phyloP scores from a whole-genome alignment of 2,113 vertebrate genomes.

The Acanthisitta chloris region DNA sequence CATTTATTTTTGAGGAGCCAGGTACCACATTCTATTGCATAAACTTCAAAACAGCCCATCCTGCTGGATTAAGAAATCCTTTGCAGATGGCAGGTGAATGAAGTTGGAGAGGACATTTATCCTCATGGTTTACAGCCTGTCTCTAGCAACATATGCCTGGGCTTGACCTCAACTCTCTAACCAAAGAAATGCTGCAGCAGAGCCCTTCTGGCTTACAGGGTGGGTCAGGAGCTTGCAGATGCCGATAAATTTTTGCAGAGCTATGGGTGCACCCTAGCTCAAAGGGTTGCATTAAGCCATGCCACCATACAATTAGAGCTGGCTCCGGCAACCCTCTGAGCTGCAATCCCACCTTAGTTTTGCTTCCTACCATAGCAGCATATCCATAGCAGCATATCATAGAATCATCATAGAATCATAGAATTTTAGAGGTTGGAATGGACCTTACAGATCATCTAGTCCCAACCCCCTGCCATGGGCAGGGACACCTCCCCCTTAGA shows the following conservation, averaged over 20 bases:
- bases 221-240: neutral
- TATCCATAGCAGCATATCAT: neutral
- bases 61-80: neutral
- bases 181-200: neutral
- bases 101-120: neutral
- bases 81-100: neutral
- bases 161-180: neutral
- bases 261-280: rapidly evolving
- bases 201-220: neutral
- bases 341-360: neutral
- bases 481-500: too few relatives aligned
- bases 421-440: too few relatives aligned
- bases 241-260: neutral
- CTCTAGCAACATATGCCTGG: neutral
- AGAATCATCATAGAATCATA: too few relatives aligned
- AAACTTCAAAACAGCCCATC: neutral
- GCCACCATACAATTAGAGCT: rapidly evolving
- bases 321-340: neutral
- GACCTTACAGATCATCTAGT: too few relatives aligned
- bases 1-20: neutral
- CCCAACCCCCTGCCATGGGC: too few relatives aligned
- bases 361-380: neutral
- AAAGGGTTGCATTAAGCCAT: neutral
- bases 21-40: neutral
- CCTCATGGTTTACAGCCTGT: neutral